Evolutionary conservation across 2,888 invertebrate genomes (phyloP), one percentile per base, ranked within the genome.

Genomic region (Myopa tessellatipennis): DNA sequence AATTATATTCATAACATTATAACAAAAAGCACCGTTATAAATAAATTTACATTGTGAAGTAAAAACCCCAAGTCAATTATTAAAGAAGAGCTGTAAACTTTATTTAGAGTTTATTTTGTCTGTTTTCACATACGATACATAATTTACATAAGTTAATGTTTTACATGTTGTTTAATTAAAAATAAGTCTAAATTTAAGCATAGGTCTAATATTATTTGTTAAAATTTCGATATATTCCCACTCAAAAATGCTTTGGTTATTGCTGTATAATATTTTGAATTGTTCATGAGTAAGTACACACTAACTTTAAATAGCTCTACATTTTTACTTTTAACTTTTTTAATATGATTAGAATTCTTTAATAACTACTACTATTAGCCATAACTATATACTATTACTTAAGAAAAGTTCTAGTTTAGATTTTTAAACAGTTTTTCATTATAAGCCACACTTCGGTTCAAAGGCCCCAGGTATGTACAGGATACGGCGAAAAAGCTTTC

Each of bases 211-310:
- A 40, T 75, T 26, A 40, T 69, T 75, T 75, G 68, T 69, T 68
- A 75, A 75, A 65, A 69, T 75, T 69, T 68, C 60, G 60, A 60
- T 80, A 80, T 76, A 79, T 80, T 80, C 80, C 79, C 80, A 79
- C 81, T 80, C 75, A 77, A 84, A 88, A 88, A 88, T 88, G 87
- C 88, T 88, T 88, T 88, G 88, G 88, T 88, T 89, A 89, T 88
- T 88, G 88, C 88, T 88, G 88, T 88, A 88, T 88, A 85, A 86
- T 85, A 81, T 81, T 63, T 77, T 76, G 69, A 71, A 77, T 81
- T 67, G 65, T 77, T 60, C 38, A 79, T 80, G 40, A 78, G 74
- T 79, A 77, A 70, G 45, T 73, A 79, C 26, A 2, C 26, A 26
- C 69, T 70, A 69, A 78, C 65, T 80, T 78, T 79, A 67, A 73